Percentiles rank a stretch among this genome's conserved stretches.
Conservation (phyloP, 2,888 invertebrate genomes). For the Caenorhabditis sp. region DNA sequence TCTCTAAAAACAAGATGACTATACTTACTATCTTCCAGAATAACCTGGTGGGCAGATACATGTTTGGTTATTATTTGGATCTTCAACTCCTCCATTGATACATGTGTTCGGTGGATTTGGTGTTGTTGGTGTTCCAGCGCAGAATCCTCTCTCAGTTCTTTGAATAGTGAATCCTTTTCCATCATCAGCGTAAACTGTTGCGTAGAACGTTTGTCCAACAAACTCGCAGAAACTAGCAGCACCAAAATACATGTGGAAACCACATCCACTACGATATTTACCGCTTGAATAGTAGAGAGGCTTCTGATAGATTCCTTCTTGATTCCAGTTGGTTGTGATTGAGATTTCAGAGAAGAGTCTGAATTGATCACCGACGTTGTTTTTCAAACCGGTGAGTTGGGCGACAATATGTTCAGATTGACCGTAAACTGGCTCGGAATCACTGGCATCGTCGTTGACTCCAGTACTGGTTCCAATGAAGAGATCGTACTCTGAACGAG, state of each 20-base stretch:
- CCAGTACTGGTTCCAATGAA: slow-evolving; percentile 48
- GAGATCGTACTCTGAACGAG: slow-evolving; percentile 57
- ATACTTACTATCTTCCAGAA: slow-evolving; percentile 49
- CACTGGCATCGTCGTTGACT: slow-evolving; percentile 42
- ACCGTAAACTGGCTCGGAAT: slow-evolving; percentile 46
- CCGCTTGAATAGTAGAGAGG: slow-evolving; percentile 62
- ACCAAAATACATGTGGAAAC: slow-evolving; percentile 62
- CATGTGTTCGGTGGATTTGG: slow-evolving; percentile 49
- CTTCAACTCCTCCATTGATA: slow-evolving; percentile 58
- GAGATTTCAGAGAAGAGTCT: slow-evolving; percentile 62
- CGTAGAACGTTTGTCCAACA: slow-evolving; percentile 55
- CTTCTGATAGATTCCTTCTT: slow-evolving; percentile 36
- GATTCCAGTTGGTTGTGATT: slow-evolving; percentile 49
- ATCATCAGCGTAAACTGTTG: slow-evolving; percentile 62
- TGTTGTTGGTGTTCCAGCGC: slow-evolving; percentile 48
- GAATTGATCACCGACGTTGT: slow-evolving; percentile 52
- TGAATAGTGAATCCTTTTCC: slow-evolving; percentile 59
- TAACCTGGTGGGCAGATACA: slow-evolving; percentile 59
- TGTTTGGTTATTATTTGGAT: slow-evolving; percentile 49
- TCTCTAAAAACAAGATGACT: neutral
- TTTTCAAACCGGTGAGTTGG: slow-evolving; percentile 56
- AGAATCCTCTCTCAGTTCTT: slow-evolving; percentile 55
- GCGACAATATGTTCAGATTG: slow-evolving; percentile 53
- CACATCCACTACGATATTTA: slow-evolving; percentile 54
- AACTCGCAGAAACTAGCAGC: slow-evolving; percentile 54